Evolutionary conservation across 2,888 invertebrate genomes (phyloP).

Genomic region (Therioaphis trifolii): DNA sequence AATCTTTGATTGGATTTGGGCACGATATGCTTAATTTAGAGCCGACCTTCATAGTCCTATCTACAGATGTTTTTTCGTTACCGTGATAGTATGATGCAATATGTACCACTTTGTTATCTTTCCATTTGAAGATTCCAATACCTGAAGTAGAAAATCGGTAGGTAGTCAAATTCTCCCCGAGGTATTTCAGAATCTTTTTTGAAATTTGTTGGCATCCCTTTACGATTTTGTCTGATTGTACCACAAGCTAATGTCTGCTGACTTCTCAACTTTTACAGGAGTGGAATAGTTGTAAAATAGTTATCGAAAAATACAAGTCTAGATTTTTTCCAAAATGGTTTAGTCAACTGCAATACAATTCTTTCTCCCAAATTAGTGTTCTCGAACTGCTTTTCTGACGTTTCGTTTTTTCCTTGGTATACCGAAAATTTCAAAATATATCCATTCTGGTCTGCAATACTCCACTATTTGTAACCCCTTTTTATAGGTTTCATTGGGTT

Average conservation of each 20-base stretch:
- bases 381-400: background rate
- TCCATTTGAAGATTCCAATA: conserved; percentile 7
- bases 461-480: conserved; percentile 63
- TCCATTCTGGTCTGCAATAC: conserved; percentile 44
- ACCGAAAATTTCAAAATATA: conserved; percentile 33
- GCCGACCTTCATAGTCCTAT: too few species aligned
- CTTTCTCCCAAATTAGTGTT: too few species aligned
- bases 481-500: conserved; percentile 62
- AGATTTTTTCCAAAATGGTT: too few species aligned
- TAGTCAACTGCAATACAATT: too few species aligned
- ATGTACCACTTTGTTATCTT: conserved; percentile 16
- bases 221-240: background rate
- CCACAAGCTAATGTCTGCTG: conserved; percentile 1
- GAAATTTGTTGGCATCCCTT: too few species aligned
- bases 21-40: too few species aligned
- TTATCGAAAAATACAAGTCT: background rate
- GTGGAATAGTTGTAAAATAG: background rate
- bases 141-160: conserved; percentile 19
- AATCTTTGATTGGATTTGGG: conserved; percentile 64
- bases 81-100: background rate
- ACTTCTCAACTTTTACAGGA: background rate
- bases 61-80: background rate
- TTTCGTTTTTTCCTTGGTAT: conserved; percentile 63
- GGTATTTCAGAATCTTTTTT: too few species aligned
- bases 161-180: too few species aligned